These are phyloP conservation scores for Cyprinella venusta DNA, from an alignment of 2,797 vertebrate genomes.

Conservation along the genomic window DNA sequence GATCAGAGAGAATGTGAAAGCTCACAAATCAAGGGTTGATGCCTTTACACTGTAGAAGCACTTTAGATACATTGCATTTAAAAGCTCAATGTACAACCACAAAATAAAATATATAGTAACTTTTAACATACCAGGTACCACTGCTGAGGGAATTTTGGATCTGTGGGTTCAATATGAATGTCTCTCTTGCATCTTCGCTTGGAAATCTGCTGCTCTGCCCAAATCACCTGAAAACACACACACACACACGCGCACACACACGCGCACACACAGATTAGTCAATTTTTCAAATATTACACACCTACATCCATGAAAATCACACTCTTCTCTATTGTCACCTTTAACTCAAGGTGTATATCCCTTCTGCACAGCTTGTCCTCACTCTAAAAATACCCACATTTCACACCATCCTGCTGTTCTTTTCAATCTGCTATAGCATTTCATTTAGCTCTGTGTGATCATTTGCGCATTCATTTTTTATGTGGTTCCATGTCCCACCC, in stretches of 20 bases:
- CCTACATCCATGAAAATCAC: conserved; percentile 2
- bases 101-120: conserved; percentile 33
- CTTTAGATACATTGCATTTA: neutral
- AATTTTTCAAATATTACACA: conserved; percentile 26
- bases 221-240: conserved; percentile 80
- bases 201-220: conserved; percentile 91
- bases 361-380: conserved; percentile 9
- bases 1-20: conserved; percentile 17
- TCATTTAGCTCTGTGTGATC: neutral
- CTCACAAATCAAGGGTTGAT: conserved; percentile 10
- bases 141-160: conserved; percentile 93
- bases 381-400: conserved; percentile 34
- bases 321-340: conserved; percentile 36
- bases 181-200: conserved; percentile 87
- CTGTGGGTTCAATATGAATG: conserved; percentile 84
- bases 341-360: conserved; percentile 24
- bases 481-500: neutral
- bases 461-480: neutral
- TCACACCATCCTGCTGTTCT: conserved; percentile 37
- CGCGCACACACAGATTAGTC: neutral
- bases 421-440: conserved; percentile 37
- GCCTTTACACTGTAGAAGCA: neutral
- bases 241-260: conserved; percentile 33
- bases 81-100: conserved; percentile 5
- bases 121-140: conserved; percentile 92